Conservation (phyloP, 2,113 vertebrate species). For the Pavo muticus region DNA sequence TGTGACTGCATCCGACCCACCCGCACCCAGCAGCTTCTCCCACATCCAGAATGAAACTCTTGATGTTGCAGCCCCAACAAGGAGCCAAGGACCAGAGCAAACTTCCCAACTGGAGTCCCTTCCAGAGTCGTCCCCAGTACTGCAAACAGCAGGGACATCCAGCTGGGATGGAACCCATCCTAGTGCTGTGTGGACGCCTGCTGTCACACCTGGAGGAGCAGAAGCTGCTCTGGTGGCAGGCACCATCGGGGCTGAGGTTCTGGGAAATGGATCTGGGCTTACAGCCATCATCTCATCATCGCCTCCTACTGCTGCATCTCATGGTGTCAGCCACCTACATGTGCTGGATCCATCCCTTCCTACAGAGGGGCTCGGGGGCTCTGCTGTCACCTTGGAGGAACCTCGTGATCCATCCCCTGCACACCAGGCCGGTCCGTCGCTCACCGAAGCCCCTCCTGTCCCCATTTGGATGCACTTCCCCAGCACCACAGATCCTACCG, state of each 20-base stretch:
- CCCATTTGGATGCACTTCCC: background rate
- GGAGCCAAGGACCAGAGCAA: background rate
- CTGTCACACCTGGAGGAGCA: background rate
- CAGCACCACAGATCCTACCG: rapidly evolving
- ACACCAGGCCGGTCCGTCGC: rapidly evolving
- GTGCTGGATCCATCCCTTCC: background rate
- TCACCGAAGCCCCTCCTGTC: rapidly evolving
- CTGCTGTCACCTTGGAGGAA: rapidly evolving
- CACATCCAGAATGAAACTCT: background rate
- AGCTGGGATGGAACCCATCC: rapidly evolving
- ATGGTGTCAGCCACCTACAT: rapidly evolving
- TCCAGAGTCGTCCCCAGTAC: background rate
- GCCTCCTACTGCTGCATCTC: rapidly evolving
- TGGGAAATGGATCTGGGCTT: background rate
- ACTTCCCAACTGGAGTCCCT: background rate
- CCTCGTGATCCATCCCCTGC: rapidly evolving
- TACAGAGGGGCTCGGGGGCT: rapidly evolving
- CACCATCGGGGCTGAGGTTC: rapidly evolving
- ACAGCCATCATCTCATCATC: background rate
- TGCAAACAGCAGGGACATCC: rapidly evolving
- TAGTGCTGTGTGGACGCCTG: rapidly evolving
- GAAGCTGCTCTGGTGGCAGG: background rate
- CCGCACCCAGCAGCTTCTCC: background rate
- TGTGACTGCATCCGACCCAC: rapidly evolving
- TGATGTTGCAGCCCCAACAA: rapidly evolving